Evolutionary conservation across 2,113 vertebrate species (phyloP).

Genomic region (Cheirogaleus medius): DNA sequence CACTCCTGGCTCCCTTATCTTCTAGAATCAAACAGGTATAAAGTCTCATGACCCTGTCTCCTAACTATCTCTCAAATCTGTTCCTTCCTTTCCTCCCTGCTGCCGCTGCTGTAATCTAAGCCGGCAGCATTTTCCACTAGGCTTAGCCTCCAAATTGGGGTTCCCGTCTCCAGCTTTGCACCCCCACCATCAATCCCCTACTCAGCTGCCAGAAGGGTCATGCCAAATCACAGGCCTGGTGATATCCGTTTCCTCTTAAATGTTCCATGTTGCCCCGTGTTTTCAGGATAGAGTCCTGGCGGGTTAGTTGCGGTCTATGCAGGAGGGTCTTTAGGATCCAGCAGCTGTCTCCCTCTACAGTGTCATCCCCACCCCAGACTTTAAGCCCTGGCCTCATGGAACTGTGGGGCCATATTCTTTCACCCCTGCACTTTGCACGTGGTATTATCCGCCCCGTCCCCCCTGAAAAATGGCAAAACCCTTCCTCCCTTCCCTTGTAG

Average conservation of each 20-base stretch:
- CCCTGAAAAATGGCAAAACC: not conserved
- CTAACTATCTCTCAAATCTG: not conserved
- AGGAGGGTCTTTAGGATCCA: not conserved
- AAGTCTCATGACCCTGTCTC: not conserved
- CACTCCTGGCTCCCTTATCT: not conserved
- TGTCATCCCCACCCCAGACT: not conserved
- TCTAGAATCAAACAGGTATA: not conserved
- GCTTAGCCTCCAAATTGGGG: not conserved
- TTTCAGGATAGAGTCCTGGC: not conserved
- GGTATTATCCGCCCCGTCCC: not conserved
- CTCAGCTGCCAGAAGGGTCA: not conserved
- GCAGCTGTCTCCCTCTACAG: not conserved
- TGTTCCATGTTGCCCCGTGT: accelerated
- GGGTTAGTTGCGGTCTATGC: accelerated
- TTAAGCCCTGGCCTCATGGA: not conserved
- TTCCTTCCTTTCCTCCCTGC: not conserved
- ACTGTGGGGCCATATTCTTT: not conserved
- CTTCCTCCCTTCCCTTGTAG: not conserved
- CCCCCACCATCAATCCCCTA: too few species aligned
- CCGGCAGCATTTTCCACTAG: not conserved
- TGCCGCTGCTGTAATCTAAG: too few species aligned
- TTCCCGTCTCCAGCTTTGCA: not conserved
- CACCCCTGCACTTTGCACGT: not conserved
- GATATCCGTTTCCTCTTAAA: not conserved
- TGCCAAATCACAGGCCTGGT: not conserved